These are phyloP conservation scores for Chlorocebus sabaeus DNA, from an alignment of 2,113 vertebrate genomes.

Conservation along the genomic window DNA sequence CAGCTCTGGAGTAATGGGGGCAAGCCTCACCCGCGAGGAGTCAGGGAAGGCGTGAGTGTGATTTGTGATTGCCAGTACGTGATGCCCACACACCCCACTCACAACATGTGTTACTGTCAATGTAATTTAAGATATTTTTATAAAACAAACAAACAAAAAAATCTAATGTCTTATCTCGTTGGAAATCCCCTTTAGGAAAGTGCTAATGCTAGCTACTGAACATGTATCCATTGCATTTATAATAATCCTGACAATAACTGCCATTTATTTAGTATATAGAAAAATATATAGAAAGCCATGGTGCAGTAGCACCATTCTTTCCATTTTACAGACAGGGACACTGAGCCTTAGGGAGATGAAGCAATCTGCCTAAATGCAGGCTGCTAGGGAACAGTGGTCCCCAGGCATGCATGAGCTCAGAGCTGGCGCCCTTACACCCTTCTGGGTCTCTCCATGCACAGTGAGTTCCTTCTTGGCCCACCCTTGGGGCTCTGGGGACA, in stretches of 20 bases:
- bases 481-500: neutral
- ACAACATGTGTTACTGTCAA: neutral
- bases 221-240: neutral
- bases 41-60: accelerated
- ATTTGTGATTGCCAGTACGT: neutral
- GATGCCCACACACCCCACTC: neutral
- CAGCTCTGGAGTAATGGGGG: neutral
- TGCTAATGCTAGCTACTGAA: neutral
- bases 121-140: neutral
- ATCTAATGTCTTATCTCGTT: neutral
- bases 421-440: neutral
- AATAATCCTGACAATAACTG: neutral
- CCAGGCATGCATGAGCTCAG: neutral
- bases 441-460: neutral
- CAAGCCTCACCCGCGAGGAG: neutral
- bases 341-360: neutral
- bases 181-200: neutral
- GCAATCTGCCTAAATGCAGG: neutral
- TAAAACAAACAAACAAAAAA: neutral
- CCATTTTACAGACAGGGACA: neutral
- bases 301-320: neutral
- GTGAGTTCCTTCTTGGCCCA: neutral
- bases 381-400: neutral
- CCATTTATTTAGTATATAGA: neutral
- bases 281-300: neutral